Evolutionary conservation across 2,113 vertebrate genomes (phyloP), one percentile per base, ranked within the genome.

Genomic region (Semicossyphus pulcher): DNA sequence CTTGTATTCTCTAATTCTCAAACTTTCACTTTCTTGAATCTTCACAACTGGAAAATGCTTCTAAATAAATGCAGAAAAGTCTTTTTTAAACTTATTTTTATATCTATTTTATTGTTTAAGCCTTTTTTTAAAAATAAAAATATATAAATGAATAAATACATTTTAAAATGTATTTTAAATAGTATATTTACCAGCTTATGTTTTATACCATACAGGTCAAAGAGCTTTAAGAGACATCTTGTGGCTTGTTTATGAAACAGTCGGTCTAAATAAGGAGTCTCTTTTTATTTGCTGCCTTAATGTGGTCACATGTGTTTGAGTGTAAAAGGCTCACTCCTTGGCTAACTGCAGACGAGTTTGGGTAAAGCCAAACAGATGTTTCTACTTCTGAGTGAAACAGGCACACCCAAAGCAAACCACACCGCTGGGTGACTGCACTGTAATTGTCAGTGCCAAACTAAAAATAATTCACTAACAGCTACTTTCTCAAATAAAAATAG

Each of bases 331-430:
- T 76, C 31, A 51, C 51, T 86, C 36, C 64, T 64, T 49, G 47
- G 72, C 66, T 61, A 74, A 76, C 73, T 72, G 65, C 52, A 42
- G 73, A 71, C 25, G 11, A 58, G 76, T 86, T 78, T 88, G 74
- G 59, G 84, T 78, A 41, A 86, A 88, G 60, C 69, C 78, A 85
- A 92, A 90, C 93, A 94, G 88, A 92, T 93, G 93, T 92, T 91
- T 91, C 84, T 81, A 80, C 72, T 91, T 86, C 54, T 80, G 82
- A 57, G 78, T 84, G 51, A 78, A 62, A 71, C 31, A 64, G 91
- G 88, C 92, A 93, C 92, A 92, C 92, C 92, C 93, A 76, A 67
- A 66, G 76, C 81, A 78, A 88, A 88, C 90, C 84, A 66, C 84
- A 88, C 78, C 81, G 63, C 80, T 88, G 86, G 84, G 82, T 88